phyloP scores from a whole-genome alignment of 2,888 invertebrate species.

The Pristionchus maxplancki region DNA sequence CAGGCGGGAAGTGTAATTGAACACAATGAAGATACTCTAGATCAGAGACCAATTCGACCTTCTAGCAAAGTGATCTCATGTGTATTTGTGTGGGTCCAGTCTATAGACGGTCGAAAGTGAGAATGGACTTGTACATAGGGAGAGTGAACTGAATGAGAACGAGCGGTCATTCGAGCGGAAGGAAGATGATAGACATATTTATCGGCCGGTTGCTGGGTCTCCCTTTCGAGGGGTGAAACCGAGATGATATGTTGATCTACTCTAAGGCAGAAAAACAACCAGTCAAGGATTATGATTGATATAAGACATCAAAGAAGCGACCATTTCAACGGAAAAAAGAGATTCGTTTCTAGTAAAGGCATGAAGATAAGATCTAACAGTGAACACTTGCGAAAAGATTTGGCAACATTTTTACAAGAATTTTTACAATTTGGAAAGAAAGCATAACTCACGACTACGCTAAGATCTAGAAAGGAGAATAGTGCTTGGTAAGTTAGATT shows the following conservation, averaged over 20 bases:
- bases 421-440: neutral
- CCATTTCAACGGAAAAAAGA: neutral
- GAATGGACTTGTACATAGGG: constrained; percentile 36
- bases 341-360: neutral
- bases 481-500: neutral
- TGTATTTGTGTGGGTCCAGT: neutral
- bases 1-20: neutral
- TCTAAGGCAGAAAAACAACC: neutral
- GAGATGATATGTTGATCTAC: neutral
- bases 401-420: neutral
- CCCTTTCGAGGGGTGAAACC: neutral
- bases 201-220: constrained; percentile 13
- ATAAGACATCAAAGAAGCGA: neutral
- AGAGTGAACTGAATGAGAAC: constrained; percentile 34
- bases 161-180: neutral
- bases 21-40: neutral
- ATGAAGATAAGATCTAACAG: neutral
- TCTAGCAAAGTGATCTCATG: constrained; percentile 10
- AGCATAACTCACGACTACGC: neutral
- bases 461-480: neutral
- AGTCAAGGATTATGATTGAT: neutral
- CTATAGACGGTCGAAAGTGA: constrained; percentile 40
- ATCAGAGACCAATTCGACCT: neutral
- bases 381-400: neutral
- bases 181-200: constrained; percentile 45